Evolutionary conservation across 2,888 invertebrate species (phyloP), one percentile per base, ranked within the genome.

Genomic region (Meganola albula): DNA sequence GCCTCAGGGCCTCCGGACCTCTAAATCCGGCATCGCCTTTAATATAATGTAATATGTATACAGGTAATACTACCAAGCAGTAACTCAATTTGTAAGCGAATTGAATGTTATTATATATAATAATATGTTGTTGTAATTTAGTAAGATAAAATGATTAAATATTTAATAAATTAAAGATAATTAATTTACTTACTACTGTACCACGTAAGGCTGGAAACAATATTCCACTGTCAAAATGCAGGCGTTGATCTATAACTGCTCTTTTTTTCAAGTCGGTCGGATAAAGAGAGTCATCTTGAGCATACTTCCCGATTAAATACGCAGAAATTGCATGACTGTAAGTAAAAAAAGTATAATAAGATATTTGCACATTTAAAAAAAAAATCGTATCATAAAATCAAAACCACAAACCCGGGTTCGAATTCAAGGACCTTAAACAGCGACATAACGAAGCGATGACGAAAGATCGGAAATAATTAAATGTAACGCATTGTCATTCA

Each of bases 301-400:
- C 89, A 47, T 90, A 89, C 58, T 89, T 88, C 13, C 74, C 80
- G 3, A 88, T 82, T 40, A 92, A 68, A 61, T 91, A 91, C 0
- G 74, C 57, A 29, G 73, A 72, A 38, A 91, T 91, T 1, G 90
- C 90, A 20, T 53, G 55, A 12, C 55, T 54, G 31, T 3, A 34
- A 53, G 21, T 8, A 1, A 20, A 27, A 26, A 4, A 16, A 16
- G 16, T 4, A 16, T 16, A 16, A 5, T 16, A 16, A 16, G 16
- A 16, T 16, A 5, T 16, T 4, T 16, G 5, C 16, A 16, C 16
- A 16, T 22, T 74, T 76, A 12, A 33, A 24, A 22, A 20, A 24
- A 27, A 22, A n/a, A n/a, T n/a, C n/a, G n/a, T n/a, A n/a, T n/a
- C n/a, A n/a, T n/a, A n/a, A n/a, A n/a, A n/a, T n/a, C n/a, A n/a